Evolutionary conservation across 53 echinoderm and acorn worm species (phyloP).

Genomic region (Astropecten irregularis): DNA sequence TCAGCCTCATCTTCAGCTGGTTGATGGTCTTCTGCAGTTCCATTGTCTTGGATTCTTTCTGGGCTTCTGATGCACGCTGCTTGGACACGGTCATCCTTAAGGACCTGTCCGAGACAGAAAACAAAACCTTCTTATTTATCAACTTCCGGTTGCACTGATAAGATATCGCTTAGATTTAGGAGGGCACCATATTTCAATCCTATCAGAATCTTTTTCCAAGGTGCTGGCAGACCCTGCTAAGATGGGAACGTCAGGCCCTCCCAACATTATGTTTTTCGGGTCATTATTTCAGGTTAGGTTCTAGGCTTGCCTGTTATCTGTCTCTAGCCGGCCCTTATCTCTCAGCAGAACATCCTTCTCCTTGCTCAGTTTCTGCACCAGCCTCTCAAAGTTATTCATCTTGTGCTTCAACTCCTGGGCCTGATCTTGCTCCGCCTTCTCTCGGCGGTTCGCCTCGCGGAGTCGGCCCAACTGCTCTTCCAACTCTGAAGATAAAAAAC

Average conservation of each 20-base stretch:
- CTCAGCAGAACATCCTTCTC: conserved; percentile 15
- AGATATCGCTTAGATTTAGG: too few relatives aligned
- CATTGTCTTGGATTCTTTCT: conserved; percentile 53
- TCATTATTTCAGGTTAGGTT: too few relatives aligned
- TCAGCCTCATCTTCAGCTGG: conserved; percentile 60
- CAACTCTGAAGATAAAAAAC: conserved; percentile 41
- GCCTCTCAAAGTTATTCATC: conserved; percentile 35
- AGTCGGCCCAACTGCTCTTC: conserved; percentile 44
- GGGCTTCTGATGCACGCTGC: conserved; percentile 37
- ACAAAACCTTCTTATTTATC: too few relatives aligned
- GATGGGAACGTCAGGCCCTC: too few relatives aligned
- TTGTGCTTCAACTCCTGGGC: background rate
- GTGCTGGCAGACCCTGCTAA: too few relatives aligned
- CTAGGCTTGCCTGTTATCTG: conserved; percentile 66
- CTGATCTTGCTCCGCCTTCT: conserved; percentile 7
- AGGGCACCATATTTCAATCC: too few relatives aligned
- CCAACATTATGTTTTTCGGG: too few relatives aligned
- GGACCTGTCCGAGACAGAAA: background rate
- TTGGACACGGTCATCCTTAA: conserved; percentile 35
- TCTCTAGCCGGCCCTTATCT: conserved; percentile 54
- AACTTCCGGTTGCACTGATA: too few relatives aligned
- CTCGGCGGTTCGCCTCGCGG: conserved; percentile 9
- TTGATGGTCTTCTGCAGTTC: conserved; percentile 36
- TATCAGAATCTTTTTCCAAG: too few relatives aligned
- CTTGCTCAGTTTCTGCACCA: conserved; percentile 37